These are phyloP conservation scores for Corbicula japonica DNA, from an alignment of 2,888 invertebrate species.

Conservation along the genomic window DNA sequence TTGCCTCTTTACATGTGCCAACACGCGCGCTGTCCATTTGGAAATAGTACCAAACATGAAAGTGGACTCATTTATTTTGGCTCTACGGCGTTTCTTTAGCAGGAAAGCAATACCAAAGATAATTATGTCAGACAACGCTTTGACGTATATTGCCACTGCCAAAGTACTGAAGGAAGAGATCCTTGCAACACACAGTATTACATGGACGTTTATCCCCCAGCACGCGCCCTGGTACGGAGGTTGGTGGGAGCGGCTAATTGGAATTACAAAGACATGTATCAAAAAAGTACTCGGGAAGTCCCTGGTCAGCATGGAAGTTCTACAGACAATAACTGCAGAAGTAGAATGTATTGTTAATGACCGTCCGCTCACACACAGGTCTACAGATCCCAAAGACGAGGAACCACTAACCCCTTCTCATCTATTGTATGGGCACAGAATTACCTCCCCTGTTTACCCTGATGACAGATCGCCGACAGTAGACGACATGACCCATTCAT, in stretches of 20 bases:
- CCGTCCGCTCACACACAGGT: conserved; percentile 50
- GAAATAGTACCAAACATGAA: too few species aligned
- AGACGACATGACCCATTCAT: conserved; percentile 3
- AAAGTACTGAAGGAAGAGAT: background rate
- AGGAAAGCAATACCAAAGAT: too few species aligned
- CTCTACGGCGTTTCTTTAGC: background rate
- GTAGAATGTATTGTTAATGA: too few species aligned
- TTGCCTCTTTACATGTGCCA: background rate
- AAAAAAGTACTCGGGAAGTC: conserved; percentile 18
- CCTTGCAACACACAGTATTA: too few species aligned
- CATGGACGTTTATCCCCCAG: background rate
- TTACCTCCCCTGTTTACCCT: conserved; percentile 29
- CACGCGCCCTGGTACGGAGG: background rate
- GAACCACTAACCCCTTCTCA: too few species aligned
- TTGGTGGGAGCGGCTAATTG: conserved; percentile 1
- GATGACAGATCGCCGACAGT: conserved; percentile 5
- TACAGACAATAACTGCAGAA: too few species aligned
- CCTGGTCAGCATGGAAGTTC: conserved; percentile 28
- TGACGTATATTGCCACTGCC: background rate
- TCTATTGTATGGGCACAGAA: conserved; percentile 27
- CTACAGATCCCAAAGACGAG: conserved; percentile 29
- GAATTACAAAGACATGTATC: conserved; percentile 1
- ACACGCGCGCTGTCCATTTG: too few species aligned
- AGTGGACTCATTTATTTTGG: too few species aligned
- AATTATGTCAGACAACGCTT: background rate